These are phyloP conservation scores for Allobates femoralis DNA, from an alignment of 2,797 vertebrate species.

Conservation along the genomic window DNA sequence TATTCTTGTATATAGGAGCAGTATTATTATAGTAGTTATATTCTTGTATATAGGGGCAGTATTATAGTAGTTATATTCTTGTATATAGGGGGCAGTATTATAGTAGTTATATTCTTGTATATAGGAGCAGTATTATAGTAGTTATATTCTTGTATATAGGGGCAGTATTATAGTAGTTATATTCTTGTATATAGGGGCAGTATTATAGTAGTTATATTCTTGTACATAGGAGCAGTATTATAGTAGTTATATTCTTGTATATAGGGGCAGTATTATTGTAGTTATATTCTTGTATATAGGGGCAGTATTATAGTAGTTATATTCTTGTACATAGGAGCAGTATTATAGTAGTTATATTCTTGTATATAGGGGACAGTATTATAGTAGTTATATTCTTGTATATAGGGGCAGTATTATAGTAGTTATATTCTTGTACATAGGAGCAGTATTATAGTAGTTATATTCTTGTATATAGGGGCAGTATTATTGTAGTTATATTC, in stretches of 20 bases:
- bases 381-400: not conserved
- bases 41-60: not conserved
- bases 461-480: not conserved
- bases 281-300: not conserved
- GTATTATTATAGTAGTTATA: constrained; percentile 1
- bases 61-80: not conserved
- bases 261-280: not conserved
- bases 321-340: not conserved
- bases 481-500: constrained; percentile 18
- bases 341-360: not conserved
- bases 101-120: not conserved
- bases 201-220: constrained; percentile 2
- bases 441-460: not conserved
- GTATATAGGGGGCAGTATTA: not conserved
- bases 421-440: not conserved
- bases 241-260: constrained; percentile 13
- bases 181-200: not conserved
- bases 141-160: constrained; percentile 9
- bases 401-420: not conserved
- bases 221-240: constrained; percentile 1
- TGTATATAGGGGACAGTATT: not conserved
- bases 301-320: no score
- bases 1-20: not conserved
- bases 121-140: constrained; percentile 18
- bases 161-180: not conserved